phyloP scores from a whole-genome alignment of 92 coral and sea anemone genomes.

The Epizoanthus ramosus region DNA sequence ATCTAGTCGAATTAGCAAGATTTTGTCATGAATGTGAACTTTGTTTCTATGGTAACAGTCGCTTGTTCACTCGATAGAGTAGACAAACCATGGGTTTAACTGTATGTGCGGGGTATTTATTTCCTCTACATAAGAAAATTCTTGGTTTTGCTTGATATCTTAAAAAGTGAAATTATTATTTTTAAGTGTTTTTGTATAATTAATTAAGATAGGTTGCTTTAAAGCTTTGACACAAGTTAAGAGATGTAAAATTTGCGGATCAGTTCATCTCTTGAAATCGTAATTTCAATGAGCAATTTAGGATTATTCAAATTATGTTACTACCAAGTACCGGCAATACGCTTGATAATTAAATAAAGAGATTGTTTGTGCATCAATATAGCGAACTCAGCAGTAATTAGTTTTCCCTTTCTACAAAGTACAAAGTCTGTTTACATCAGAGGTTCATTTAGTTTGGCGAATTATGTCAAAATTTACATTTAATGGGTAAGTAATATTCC shows the following conservation, averaged over 20 bases:
- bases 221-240: neutral
- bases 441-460: neutral
- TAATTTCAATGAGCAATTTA: neutral
- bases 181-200: too few species aligned
- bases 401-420: neutral
- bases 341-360: neutral
- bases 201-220: neutral
- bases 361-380: neutral
- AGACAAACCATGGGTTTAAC: too few species aligned
- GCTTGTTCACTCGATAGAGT: too few species aligned
- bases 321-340: neutral
- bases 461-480: neutral
- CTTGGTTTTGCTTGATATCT: too few species aligned
- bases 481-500: too few species aligned
- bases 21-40: too few species aligned
- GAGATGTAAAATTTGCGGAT: neutral
- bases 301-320: constrained; percentile 8
- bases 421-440: neutral
- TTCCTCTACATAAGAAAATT: too few species aligned
- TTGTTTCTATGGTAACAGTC: too few species aligned
- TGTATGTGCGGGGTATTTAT: too few species aligned
- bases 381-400: neutral
- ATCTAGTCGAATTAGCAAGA: too few species aligned
- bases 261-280: neutral
- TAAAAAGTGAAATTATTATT: too few species aligned